phyloP scores from a whole-genome alignment of 2,113 vertebrate species.

The Apus apus region DNA sequence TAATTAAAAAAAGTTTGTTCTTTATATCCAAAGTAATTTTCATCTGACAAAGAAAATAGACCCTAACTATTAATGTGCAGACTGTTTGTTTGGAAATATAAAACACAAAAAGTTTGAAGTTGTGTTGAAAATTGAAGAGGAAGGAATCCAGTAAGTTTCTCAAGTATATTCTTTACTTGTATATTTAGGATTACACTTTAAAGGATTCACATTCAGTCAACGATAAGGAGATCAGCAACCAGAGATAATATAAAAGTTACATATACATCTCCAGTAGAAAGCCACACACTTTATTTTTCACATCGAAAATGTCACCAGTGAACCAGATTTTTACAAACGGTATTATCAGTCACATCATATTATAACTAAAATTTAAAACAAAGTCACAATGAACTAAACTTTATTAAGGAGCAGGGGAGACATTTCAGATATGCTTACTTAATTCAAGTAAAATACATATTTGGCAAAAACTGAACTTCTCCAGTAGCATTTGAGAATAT shows the following conservation, averaged over 20 bases:
- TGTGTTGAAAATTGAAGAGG: not conserved
- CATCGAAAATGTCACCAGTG: not conserved
- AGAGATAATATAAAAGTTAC: not conserved
- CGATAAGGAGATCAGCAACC: conserved; percentile 25
- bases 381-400: not conserved
- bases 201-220: conserved; percentile 29
- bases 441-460: not conserved
- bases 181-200: conserved; percentile 24
- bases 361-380: not conserved
- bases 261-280: not conserved
- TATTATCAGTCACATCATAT: not conserved
- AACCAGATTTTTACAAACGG: not conserved
- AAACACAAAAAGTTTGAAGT: not conserved
- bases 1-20: not conserved
- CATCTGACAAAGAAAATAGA: not conserved
- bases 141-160: not conserved
- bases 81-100: conserved; percentile 7
- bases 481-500: not conserved
- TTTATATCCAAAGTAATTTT: not conserved
- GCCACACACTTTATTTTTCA: not conserved
- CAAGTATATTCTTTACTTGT: not conserved
- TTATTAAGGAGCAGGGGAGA: not conserved
- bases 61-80: not conserved
- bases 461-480: not conserved
- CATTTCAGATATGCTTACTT: not conserved